Conservation (phyloP, 2,797 vertebrate genomes). For the Merluccius polli region DNA sequence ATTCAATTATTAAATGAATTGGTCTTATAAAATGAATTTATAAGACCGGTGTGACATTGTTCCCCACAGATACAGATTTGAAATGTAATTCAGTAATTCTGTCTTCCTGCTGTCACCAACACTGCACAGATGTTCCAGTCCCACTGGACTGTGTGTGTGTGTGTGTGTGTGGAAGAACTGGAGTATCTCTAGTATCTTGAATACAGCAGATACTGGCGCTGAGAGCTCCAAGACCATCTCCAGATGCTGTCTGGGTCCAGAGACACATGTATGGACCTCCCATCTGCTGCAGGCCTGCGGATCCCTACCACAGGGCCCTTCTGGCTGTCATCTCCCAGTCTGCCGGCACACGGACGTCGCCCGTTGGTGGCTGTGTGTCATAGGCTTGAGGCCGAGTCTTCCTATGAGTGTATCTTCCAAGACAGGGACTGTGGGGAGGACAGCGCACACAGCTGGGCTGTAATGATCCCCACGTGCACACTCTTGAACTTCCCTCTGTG, state of each 20-base stretch:
- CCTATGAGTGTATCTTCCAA: background rate
- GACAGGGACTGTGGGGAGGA: background rate
- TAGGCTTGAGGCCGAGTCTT: background rate
- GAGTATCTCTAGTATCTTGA: background rate
- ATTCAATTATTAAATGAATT: background rate
- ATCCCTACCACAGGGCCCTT: background rate
- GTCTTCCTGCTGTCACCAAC: background rate
- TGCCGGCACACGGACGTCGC: no score
- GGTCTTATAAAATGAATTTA: no score
- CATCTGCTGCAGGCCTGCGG: background rate
- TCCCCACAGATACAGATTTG: background rate
- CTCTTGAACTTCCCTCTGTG: background rate
- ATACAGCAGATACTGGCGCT: background rate
- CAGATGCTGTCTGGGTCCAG: background rate
- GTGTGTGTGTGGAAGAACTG: conserved; percentile 1
- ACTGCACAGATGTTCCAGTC: background rate
- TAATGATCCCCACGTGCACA: background rate
- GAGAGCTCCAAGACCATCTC: background rate
- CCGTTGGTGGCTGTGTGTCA: background rate
- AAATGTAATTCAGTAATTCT: background rate
- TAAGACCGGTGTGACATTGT: background rate
- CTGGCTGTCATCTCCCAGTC: background rate
- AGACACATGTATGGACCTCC: background rate
- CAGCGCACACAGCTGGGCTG: background rate
- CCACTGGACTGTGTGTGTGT: background rate